Evolutionary conservation across 2,113 vertebrate species (phyloP).

Genomic region (Urocynchramus pylzowi): DNA sequence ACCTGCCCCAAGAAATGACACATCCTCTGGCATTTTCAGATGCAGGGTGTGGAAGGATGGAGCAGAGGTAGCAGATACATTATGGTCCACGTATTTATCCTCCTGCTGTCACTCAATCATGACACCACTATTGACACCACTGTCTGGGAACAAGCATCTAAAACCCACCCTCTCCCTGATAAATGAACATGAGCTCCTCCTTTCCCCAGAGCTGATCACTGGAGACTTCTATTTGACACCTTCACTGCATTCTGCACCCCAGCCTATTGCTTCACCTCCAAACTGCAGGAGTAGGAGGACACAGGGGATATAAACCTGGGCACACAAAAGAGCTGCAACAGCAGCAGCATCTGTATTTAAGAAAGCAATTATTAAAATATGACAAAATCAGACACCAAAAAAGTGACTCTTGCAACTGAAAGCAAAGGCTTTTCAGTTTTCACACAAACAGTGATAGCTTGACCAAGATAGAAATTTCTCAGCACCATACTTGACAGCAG

Average conservation of each 20-base stretch:
- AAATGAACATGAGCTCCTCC: not conserved
- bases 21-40: accelerated
- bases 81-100: not conserved
- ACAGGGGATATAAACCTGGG: not conserved
- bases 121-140: not conserved
- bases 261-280: not conserved
- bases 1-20: not conserved
- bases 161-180: not conserved
- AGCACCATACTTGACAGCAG: not conserved
- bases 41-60: not conserved
- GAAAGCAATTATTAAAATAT: not conserved
- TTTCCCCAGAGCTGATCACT: not conserved
- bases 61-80: not conserved
- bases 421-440: not conserved
- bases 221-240: not conserved
- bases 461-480: not conserved
- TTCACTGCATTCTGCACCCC: not conserved
- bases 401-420: not conserved
- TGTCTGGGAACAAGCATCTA: not conserved
- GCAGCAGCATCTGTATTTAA: not conserved
- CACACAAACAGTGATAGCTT: not conserved
- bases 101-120: not conserved
- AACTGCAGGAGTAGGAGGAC: not conserved
- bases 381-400: not conserved
- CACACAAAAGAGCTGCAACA: not conserved